Evolutionary conservation across 1,140 invertebrate species (phyloP), one percentile per base, ranked within the genome.

Genomic region (Drosophila hydei): DNA sequence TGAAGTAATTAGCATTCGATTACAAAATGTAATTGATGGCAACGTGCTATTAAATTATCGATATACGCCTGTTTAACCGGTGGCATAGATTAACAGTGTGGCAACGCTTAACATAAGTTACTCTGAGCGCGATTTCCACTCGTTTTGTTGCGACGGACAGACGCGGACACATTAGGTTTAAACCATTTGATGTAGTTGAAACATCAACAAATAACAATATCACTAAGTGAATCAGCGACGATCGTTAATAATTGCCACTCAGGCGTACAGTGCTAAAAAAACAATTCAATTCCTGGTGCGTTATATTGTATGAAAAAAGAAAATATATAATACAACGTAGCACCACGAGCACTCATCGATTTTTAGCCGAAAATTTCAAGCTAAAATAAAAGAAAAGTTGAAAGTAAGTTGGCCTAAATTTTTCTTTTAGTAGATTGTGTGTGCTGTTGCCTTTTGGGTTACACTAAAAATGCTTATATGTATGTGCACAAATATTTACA

Each of bases 301-400:
- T 62, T 45, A 69, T 62, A 30, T 40, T 11, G 21, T 16, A 51
- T 48, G 30, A 36, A 56, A 45, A 71, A 48, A 40, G 42, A 50
- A 33, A 19, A 55, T 25, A 30, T 19, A 54, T 33, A 54, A 58
- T 9, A 58, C 11, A 67, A 62, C 60, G 68, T 61, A 11, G 25
- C 25, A 18, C 33, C 38, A 71, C 68, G 68, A 71, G 18, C 52
- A 58, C 16, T 61, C 71, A 78, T 78, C 75, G 75, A 78, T 78
- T 78, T 78, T 78, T 78, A 75, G 52, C 72, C 67, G 52, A 67
- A 61, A 70, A 45, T 45, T 72, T 50, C 14, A 52, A 30, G 42
- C 38, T 21, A 43, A 73, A 69, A 67, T 61, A 30, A 58, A 48
- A 52, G 36, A 72, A 73, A 64, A 73, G 64, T 42, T 73, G 36